Base-by-base conservation (phyloP, 2,113 vertebrate genomes). In the Eolophus roseicapilla region DNA sequence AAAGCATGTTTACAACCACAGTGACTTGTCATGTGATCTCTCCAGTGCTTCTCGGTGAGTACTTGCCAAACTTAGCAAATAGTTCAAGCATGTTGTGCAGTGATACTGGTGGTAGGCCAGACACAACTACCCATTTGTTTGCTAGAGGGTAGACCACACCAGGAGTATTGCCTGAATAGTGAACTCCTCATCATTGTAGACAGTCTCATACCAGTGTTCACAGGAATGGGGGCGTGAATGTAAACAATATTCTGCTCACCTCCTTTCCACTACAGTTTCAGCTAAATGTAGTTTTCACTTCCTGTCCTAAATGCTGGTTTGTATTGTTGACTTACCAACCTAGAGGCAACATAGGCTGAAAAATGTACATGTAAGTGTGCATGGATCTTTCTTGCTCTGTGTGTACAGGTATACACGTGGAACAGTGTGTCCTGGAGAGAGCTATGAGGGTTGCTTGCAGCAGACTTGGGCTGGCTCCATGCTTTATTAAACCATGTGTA, bases 241-340 rank as follows among this genome's bases (percentile, higher is more conserved):
- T 50, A 17, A 69, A 49, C 60, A 67, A 11, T 76, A 19, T 63
- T 88, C 92, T 88, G 39, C 53, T 92, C 27, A 25, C 70, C n/a
- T 80, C 33, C n/a, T 46, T 68, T 60, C 88, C 73, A 46, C 71
- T 90, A 31, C 55, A 50, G n/a, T 64, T 95, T 86, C 64, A 92
- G 69, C 60, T 94, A 88, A 96, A 94, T 62, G 75, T 11, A 74
- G 76, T 13, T 88, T 81, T 63, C 35, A 60, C 35, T 93, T 96
- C 90, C 95, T 96, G 93, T 55, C 82, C 93, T 84, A 71, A 88
- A 71, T 90, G 68, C 43, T 64, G 79, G n/a, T 75, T 93, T 77
- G 60, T 59, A 3, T 15, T 53, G 68, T 27, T 78, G 64, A 25
- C 35, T 74, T 86, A 41, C 53, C 75, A 69, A 12, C 16, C 43